Percentiles rank a stretch among this genome's conserved stretches.
Evolutionary conservation across 2,797 vertebrate species (phyloP).

Genomic region (Meriones psammophilus): DNA sequence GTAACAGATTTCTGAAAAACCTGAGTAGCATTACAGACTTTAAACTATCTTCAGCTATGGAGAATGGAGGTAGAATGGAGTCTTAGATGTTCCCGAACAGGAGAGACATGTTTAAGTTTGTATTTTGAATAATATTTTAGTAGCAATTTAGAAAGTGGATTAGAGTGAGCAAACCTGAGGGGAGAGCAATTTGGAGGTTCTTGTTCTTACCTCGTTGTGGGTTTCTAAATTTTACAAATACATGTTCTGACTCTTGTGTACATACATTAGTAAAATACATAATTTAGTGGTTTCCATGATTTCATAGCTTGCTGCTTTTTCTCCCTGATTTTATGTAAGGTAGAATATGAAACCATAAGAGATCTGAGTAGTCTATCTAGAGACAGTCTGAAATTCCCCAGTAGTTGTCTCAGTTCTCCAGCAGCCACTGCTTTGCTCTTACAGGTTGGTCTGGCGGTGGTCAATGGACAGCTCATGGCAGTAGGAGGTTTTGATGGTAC

Average conservation of each 20-base stretch:
- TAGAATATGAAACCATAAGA: constrained; percentile 2
- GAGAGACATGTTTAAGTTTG: neutral
- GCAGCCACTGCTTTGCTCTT: constrained; percentile 70
- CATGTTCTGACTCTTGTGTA: neutral
- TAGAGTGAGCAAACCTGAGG: neutral
- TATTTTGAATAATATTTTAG: constrained; percentile 39
- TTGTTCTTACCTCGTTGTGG: neutral
- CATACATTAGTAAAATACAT: constrained; percentile 18
- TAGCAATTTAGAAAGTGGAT: constrained; percentile 23
- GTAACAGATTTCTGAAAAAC: neutral
- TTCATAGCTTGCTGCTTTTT: constrained; percentile 33
- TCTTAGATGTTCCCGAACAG: constrained; percentile 11
- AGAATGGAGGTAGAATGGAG: neutral
- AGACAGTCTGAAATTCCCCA: neutral
- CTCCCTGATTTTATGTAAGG: constrained; percentile 29
- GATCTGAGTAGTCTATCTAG: constrained; percentile 3
- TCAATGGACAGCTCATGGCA: constrained; percentile 99
- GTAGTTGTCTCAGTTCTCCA: neutral
- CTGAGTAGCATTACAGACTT: neutral
- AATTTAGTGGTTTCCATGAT: constrained; percentile 33
- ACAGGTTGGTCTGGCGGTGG: constrained; percentile 97
- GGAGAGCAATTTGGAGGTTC: constrained; percentile 17
- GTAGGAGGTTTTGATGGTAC: constrained; percentile 99
- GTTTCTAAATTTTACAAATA: constrained; percentile 8
- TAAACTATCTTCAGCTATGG: neutral